Conservation (phyloP, 2,888 invertebrate species). For the Temnothorax unifasciatus region DNA sequence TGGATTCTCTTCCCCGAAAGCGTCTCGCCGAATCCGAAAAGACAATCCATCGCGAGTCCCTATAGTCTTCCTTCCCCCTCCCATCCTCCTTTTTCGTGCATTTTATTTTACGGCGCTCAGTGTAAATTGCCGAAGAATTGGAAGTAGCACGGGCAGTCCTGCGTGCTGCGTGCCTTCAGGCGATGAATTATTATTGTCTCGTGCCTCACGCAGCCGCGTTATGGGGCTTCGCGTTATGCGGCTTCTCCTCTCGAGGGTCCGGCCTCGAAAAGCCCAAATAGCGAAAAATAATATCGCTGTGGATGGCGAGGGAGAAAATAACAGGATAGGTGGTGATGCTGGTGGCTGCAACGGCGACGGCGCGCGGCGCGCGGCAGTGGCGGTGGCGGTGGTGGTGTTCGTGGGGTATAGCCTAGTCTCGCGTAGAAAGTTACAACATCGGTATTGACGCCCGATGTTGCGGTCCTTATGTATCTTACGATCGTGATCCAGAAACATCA, state of each 20-base stretch:
- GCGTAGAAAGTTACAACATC: constrained; percentile 16
- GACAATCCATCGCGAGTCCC: constrained; percentile 55
- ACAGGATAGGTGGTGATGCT: constrained; percentile 59
- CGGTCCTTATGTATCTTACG: not conserved
- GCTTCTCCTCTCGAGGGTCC: constrained; percentile 54
- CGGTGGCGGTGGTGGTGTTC: not conserved
- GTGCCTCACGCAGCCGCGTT: constrained; percentile 77
- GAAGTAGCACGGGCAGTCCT: constrained; percentile 74
- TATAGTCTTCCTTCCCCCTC: constrained; percentile 26
- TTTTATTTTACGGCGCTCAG: constrained; percentile 75
- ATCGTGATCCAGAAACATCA: constrained; percentile 19
- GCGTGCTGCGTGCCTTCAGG: constrained; percentile 71
- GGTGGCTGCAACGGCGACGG: constrained; percentile 1
- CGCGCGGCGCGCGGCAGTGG: not conserved
- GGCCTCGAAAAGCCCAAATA: constrained; percentile 66
- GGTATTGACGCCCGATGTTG: constrained; percentile 11
- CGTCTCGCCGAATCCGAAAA: constrained; percentile 61
- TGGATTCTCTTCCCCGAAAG: constrained; percentile 68
- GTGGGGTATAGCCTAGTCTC: constrained; percentile 1
- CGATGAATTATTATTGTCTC: constrained; percentile 80
- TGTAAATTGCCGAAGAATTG: constrained; percentile 78
- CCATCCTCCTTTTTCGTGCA: not conserved
- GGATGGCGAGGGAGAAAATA: constrained; percentile 63
- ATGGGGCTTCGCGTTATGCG: constrained; percentile 60
- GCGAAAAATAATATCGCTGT: constrained; percentile 68